Base-by-base conservation (phyloP, 2,797 vertebrate species). In the Odontamblyopus lacepedii region DNA sequence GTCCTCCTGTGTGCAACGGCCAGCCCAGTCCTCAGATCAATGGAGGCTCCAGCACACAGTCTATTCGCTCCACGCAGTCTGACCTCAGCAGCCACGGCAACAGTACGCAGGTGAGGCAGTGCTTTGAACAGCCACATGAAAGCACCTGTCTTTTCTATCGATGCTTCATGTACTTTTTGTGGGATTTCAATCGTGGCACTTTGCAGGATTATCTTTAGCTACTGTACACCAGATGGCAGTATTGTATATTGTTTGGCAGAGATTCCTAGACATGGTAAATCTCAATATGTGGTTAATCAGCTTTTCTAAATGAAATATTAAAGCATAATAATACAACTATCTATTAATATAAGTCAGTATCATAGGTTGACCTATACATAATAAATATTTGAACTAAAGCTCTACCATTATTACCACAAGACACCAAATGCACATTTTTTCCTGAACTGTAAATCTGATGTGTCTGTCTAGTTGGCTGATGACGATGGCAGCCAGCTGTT, bases 1-100 rank as follows among this genome's bases (percentile, higher is more conserved):
- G 94, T 19, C 95, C 94, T 44, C 93, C 95, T 18, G 89, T 98
- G 76, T 96, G 93, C 29, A 99, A 99, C 0, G 97, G 97, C 77
- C 96, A 96, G 0, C 93, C 92, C n/a, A 95, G 92, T 79, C 92
- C 93, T 9, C 96, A 95, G 85, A 75, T 93, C 81, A 97, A 96
- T 0, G 97, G 98, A 76, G 96, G 95, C 85, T 97, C 96, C 70
- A 91, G 90, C 57, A 92, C 93, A 0, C 95, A 95, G 81, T 97
- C 95, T 93, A 85, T 91, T 74, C 82, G 89, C 79, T 94, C 94
- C 48, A 92, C 94, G 73, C 92, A 90, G 92, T 27, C 95, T 60
- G 89, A 94, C 74, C 85, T 88, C 80, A 94, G 92, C 80, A 96
- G 95, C 86, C 95, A 94, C 13, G 95, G 95, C 67, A 96, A 95